A percentile compares a stretch with the other conserved stretches of the same genome.
Conservation (phyloP, 2,888 invertebrate genomes). For the Scaptomyza reducta region DNA sequence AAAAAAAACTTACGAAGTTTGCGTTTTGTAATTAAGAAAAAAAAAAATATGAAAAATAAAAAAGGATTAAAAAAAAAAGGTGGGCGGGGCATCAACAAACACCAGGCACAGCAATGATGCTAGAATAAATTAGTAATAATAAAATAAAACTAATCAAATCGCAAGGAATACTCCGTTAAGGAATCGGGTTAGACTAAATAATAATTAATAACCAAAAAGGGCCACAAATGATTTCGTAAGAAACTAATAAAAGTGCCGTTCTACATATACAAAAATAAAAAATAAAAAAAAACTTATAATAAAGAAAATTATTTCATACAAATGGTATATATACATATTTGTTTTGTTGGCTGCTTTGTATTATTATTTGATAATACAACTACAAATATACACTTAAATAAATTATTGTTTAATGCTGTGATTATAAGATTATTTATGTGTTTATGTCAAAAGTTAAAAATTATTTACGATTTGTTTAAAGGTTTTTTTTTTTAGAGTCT, state of each 20-base stretch:
- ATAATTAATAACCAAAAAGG: slow-evolving; percentile 7
- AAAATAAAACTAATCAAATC: slow-evolving; percentile 24
- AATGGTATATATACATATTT: slow-evolving; percentile 25
- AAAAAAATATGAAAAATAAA: slow-evolving; percentile 1
- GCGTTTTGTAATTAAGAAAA: slow-evolving; percentile 3
- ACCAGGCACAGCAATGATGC: slow-evolving; percentile 71
- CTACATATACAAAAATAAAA: slow-evolving; percentile 71
- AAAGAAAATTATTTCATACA: slow-evolving; percentile 31
- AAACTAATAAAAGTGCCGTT: slow-evolving; percentile 63
- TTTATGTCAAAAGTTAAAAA: slow-evolving; percentile 29
- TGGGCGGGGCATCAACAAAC: slow-evolving; percentile 56
- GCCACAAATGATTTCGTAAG: slow-evolving; percentile 7
- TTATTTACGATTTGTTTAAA: slow-evolving; percentile 40
- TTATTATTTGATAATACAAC: slow-evolving; percentile 52
- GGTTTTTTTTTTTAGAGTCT: slow-evolving; percentile 37
- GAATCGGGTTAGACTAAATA: slow-evolving; percentile 50
- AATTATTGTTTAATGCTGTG: slow-evolving; percentile 29
- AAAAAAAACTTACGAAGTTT: slow-evolving; percentile 9
- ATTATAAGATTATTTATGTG: slow-evolving; percentile 34
- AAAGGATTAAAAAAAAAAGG: slow-evolving; percentile 26
- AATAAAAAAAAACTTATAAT: slow-evolving; percentile 32
- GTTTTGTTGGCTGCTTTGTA: slow-evolving; percentile 27
- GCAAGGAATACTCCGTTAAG: slow-evolving; percentile 39
- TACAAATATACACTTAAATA: slow-evolving; percentile 57
- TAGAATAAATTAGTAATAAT: slow-evolving; percentile 58